Conservation (phyloP, 2,113 vertebrate genomes). For the Chlorodrepanis virens region DNA sequence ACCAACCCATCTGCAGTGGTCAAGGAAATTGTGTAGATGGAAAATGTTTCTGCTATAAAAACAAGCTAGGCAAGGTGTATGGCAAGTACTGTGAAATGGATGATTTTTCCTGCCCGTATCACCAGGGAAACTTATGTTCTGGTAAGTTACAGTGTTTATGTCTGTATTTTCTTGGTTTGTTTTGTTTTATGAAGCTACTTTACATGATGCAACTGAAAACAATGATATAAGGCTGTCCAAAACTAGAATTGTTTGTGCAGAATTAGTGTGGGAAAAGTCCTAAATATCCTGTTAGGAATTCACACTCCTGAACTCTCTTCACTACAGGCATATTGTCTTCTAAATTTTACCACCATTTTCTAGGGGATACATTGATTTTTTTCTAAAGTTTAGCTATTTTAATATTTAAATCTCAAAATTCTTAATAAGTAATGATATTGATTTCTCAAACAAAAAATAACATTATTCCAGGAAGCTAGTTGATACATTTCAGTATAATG, state of each 20-base stretch:
- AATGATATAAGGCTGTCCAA: neutral
- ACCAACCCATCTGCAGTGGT: slow-evolving; percentile 82
- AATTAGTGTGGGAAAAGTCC: neutral
- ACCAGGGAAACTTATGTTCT: slow-evolving; percentile 83
- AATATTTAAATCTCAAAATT: neutral
- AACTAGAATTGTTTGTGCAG: neutral
- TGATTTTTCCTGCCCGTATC: slow-evolving; percentile 91
- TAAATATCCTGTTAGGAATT: neutral
- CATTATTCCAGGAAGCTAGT: neutral
- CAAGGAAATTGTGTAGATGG: slow-evolving; percentile 87
- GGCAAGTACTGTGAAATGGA: slow-evolving; percentile 94
- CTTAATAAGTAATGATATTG: neutral
- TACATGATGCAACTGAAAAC: neutral
- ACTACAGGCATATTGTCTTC: neutral
- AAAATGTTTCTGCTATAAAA: slow-evolving; percentile 86
- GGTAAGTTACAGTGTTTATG: slow-evolving; percentile 73
- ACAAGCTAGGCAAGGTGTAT: slow-evolving; percentile 83
- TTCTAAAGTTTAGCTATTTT: neutral
- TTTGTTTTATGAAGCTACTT: neutral
- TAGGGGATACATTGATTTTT: neutral
- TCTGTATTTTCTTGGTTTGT: neutral
- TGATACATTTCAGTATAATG: neutral
- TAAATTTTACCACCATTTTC: neutral
- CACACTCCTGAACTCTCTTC: neutral
- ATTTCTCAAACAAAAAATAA: neutral